Evolutionary conservation across 2,113 vertebrate genomes (phyloP), one percentile per base, ranked within the genome.

Genomic region (Ceyx melanurus): DNA sequence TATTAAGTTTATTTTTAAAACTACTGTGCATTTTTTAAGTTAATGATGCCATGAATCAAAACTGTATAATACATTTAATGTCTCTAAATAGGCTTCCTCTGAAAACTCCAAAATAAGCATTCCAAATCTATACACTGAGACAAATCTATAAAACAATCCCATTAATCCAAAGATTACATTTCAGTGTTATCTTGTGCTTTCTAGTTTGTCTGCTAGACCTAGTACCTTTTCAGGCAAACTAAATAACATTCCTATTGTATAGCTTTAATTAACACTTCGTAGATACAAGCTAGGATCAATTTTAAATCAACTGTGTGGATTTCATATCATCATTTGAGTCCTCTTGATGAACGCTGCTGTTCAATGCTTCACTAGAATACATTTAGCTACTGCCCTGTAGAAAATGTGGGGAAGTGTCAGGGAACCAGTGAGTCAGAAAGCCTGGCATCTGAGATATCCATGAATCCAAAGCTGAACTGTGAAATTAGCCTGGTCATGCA

Each of bases 401-500:
- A 89, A 97, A 97, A 94, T 2, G 46, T 26, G 22, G 43, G 13
- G 22, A 73, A 94, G 71, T 90, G 61, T 45, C 95, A 89, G 76
- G 65, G 65, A 94, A 77, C 3, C n/a, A 83, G 42, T 57, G 45
- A 85, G 75, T 65, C 77, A 51, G 60, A 45, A 51, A 80, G 37
- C 21, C 92, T 94, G 89, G 89, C 18, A 46, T 17, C 26, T 3
- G 20, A 62, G 46, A 93, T 70, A 82, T 26, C 56, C 17, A 61
- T 66, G 46, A 79, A 77, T 85, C 74, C 82, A 86, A 71, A 82
- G 56, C 51, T 93, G 46, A 62, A 75, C 10, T 83, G 66, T 93
- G 53, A 92, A 95, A 95, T 92, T 61, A 93, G 81, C 73, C 72
- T 91, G 82, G 33, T 73, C 92, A 89, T 31, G 54, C 76, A 90